Percentiles rank a stretch among this genome's conserved stretches.
Conservation (phyloP, 1,140 invertebrate genomes). For the Muscidifurax raptorellus region DNA sequence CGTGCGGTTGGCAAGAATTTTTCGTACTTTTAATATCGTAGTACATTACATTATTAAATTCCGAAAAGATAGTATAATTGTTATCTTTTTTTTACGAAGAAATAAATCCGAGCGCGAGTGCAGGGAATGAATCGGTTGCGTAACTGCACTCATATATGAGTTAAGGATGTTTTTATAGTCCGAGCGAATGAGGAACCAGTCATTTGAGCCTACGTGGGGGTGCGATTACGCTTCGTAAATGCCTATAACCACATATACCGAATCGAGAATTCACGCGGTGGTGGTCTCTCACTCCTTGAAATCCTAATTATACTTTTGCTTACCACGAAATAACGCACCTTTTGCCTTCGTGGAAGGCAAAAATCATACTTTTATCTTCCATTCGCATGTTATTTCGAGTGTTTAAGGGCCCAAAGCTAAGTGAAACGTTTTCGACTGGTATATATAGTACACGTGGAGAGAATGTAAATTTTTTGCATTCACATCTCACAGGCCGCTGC, state of each 20-base stretch:
- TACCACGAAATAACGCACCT: conserved; percentile 45
- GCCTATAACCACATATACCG: not conserved
- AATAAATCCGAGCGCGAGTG: not conserved
- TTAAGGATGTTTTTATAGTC: conserved; percentile 42
- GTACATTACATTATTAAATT: too few relatives aligned
- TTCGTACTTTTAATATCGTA: not conserved
- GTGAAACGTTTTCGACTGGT: conserved; percentile 38
- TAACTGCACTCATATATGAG: not conserved
- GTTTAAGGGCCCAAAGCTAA: conserved; percentile 44
- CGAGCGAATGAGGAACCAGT: conserved; percentile 10
- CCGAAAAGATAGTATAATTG: too few relatives aligned
- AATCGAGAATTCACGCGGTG: conserved; percentile 46
- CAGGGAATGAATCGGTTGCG: not conserved
- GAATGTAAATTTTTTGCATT: conserved; percentile 31
- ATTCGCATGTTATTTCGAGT: conserved; percentile 47
- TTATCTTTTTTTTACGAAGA: not conserved
- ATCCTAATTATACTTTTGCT: conserved; percentile 51
- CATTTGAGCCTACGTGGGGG: conserved; percentile 40
- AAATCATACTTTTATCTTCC: conserved; percentile 45
- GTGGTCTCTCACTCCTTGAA: not conserved
- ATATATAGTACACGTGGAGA: not conserved
- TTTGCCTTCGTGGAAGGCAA: conserved; percentile 44
- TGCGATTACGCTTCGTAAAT: conserved; percentile 37
- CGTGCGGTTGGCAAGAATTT: not conserved
- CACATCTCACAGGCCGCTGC: not conserved